Base-by-base conservation (phyloP, 1,140 invertebrate genomes). In the Leptonema lineaticorne region DNA sequence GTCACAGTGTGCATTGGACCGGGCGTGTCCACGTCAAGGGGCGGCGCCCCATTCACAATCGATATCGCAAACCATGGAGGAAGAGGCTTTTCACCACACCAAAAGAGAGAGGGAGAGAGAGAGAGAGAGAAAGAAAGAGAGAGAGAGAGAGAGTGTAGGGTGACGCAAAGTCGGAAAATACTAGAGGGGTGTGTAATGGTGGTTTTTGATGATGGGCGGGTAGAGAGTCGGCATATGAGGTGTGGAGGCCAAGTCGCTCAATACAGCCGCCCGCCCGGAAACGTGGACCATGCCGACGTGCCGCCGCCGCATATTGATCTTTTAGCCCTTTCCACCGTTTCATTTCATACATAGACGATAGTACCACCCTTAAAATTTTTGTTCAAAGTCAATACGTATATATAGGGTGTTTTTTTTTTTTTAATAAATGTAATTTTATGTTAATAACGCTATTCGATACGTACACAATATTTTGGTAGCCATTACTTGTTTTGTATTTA, bases 191-290 rank as follows among this genome's bases (percentile, higher is more conserved):
- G 8, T 37, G 45, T 24, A 7, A 30, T 11, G 14, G 18, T 3
- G 26, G 57, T 2, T 8, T 11, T 5, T 30, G 29, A 14, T 16
- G 29, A 28, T 16, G 14, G 6, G 6, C 27, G 57, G 8, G 16
- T 8, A 14, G 28, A 59, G 57, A 9, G n/a, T n/a, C n/a, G 57
- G 57, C 29, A 22, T 59, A 59, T n/a, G 57, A 28, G 5, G 30
- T 33, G 5, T 26, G 37, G 30, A 41, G 60, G 60, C 37, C 37
- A 18, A 16, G 45, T 14, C 62, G 62, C 62, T 64, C 62, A 28
- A 64, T 64, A 64, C 45, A 64, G 62, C 62, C 62, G 24, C 62
- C 62, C 20, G 62, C 45, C 62, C 62, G 62, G 62, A 64, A 64
- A 46, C 33, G 45, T 64, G 30, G 58, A 62, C 24, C 28, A 30